Conservation (phyloP, 2,888 invertebrate genomes). For the Plebejus melissa region DNA sequence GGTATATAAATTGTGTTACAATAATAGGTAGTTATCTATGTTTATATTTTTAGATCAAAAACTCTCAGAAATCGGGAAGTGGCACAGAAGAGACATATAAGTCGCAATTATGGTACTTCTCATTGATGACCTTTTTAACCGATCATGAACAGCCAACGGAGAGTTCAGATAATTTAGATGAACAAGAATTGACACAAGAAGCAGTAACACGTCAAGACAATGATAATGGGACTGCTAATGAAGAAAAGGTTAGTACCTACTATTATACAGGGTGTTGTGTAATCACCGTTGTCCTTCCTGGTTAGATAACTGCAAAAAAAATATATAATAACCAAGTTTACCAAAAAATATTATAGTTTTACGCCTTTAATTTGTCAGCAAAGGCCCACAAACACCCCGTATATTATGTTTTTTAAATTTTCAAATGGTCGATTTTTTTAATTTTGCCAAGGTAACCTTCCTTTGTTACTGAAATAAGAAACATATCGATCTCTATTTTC, state of each 20-base stretch:
- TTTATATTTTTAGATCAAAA: slow-evolving; percentile 21
- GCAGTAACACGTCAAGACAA: slow-evolving; percentile 21
- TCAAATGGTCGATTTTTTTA: slow-evolving; percentile 2
- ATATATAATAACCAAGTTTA: slow-evolving; percentile 7
- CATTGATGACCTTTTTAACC: slow-evolving; percentile 16
- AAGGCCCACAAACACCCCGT: slow-evolving; percentile 7
- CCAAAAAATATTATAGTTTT: slow-evolving; percentile 1
- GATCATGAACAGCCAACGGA: slow-evolving; percentile 1
- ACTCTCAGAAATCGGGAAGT: slow-evolving; percentile 7
- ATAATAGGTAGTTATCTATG: slow-evolving; percentile 8
- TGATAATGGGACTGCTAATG: slow-evolving; percentile 7
- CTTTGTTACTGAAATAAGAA: too few relatives aligned
- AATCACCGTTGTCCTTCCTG: slow-evolving; percentile 2
- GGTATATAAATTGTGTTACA: slow-evolving; percentile 7
- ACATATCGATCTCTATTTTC: slow-evolving; percentile 22
- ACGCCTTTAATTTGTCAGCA: slow-evolving; percentile 3
- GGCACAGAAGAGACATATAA: slow-evolving; percentile 7
- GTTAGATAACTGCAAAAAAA: slow-evolving; percentile 3
- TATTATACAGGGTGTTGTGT: slow-evolving; percentile 1
- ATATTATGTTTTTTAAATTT: slow-evolving; percentile 6
- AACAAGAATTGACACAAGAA: slow-evolving; percentile 23
- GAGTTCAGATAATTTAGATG: slow-evolving; percentile 25
- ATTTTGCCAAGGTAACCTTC: slow-evolving; percentile 7
- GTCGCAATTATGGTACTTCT: slow-evolving; percentile 7
- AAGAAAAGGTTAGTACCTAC: not conserved